These are phyloP conservation scores for Cynoglossus semilaevis DNA, from an alignment of 2,113 vertebrate species.

Conservation along the genomic window DNA sequence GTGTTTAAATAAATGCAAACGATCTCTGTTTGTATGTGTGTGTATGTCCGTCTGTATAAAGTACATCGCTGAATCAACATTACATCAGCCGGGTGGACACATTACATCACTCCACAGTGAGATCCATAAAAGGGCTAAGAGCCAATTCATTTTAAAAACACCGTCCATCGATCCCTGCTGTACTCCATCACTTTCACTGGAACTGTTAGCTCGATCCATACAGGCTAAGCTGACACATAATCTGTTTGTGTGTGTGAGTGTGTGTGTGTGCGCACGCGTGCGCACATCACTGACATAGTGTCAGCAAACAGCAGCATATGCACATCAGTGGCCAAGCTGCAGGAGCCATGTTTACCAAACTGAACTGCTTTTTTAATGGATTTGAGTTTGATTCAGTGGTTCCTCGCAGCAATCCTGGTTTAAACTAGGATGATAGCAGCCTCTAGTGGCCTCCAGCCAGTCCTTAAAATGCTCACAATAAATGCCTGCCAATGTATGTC, in stretches of 20 bases:
- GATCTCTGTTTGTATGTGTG: not conserved
- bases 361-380: constrained; percentile 27
- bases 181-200: constrained; percentile 69
- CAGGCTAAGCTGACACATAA: constrained; percentile 61
- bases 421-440: constrained; percentile 68
- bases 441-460: constrained; percentile 65
- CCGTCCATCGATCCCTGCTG: constrained; percentile 68
- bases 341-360: constrained; percentile 18
- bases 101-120: constrained; percentile 65
- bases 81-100: constrained; percentile 44
- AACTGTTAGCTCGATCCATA: constrained; percentile 63
- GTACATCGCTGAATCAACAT: constrained; percentile 58
- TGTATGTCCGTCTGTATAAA: constrained; percentile 35
- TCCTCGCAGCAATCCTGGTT: constrained; percentile 29
- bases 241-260: constrained; percentile 42
- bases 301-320: constrained; percentile 22
- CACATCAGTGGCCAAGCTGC: not conserved
- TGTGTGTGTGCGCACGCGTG: constrained; percentile 13
- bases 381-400: constrained; percentile 20
- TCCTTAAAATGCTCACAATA: constrained; percentile 29
- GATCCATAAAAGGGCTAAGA: constrained; percentile 70
- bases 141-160: constrained; percentile 75
- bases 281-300: constrained; percentile 39
- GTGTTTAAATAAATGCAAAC: no score
- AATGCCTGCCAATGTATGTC: not conserved